Conservation (phyloP, 64 coral and sea anemone species). For the Stichodactyla helianthus region DNA sequence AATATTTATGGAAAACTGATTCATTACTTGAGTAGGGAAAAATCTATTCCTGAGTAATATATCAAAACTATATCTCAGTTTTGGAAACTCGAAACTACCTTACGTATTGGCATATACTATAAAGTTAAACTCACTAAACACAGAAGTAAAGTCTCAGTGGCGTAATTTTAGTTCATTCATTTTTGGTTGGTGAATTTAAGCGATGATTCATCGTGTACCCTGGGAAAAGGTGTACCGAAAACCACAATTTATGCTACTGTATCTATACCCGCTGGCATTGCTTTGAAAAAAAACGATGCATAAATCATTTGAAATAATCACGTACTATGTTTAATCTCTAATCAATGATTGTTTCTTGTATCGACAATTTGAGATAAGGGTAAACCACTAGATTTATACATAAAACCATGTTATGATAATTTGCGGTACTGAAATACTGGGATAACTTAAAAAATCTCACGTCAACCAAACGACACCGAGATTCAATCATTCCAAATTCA, state of each 20-base stretch:
- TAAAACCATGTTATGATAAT: not conserved
- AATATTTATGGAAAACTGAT: too few species aligned
- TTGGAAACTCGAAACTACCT: too few species aligned
- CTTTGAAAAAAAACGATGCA: not conserved
- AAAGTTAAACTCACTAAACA: too few species aligned
- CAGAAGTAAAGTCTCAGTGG: too few species aligned
- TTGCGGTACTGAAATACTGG: not conserved
- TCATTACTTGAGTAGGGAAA: too few species aligned
- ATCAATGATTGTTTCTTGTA: constrained; percentile 1
- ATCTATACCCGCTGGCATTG: not conserved
- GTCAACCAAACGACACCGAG: not conserved
- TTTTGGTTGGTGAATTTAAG: not conserved
- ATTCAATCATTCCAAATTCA: not conserved
- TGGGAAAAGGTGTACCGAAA: not conserved
- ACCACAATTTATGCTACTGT: not conserved
- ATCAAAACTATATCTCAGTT: too few species aligned
- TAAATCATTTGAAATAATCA: not conserved
- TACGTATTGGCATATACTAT: too few species aligned
- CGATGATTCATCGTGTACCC: not conserved
- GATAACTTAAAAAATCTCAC: not conserved
- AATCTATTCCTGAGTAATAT: too few species aligned
- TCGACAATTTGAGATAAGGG: not conserved
- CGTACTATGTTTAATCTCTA: not conserved
- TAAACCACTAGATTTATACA: not conserved
- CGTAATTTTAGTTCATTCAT: too few species aligned